phyloP scores from a whole-genome alignment of 2,888 invertebrate genomes.

The Tanytarsus gracilentus region DNA sequence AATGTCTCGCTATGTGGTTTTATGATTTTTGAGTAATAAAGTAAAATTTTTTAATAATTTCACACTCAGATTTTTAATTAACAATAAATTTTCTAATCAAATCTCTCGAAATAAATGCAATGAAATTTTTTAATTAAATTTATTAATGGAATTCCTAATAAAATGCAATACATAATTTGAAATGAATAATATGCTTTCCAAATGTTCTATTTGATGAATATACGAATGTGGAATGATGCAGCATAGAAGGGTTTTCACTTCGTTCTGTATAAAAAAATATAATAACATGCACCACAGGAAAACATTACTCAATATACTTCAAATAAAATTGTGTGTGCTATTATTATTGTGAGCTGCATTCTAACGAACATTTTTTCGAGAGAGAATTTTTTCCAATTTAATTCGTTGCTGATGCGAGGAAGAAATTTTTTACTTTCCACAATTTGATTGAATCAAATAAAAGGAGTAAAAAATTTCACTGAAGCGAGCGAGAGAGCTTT shows the following conservation, averaged over 20 bases:
- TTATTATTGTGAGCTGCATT: constrained; percentile 5
- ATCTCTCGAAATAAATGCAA: neutral
- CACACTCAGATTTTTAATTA: too few species aligned
- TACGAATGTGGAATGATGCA: constrained; percentile 3
- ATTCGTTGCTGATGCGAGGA: neutral
- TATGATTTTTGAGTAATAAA: too few species aligned
- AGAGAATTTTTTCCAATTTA: neutral
- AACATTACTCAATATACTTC: constrained; percentile 26
- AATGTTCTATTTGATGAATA: neutral
- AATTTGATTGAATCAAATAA: constrained; percentile 21
- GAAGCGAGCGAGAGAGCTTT: neutral
- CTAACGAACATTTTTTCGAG: neutral
- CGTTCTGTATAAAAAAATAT: constrained; percentile 2
- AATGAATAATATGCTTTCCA: constrained; percentile 1
- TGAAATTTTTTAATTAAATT: neutral
- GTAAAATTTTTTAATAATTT: too few species aligned
- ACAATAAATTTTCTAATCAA: neutral
- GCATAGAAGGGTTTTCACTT: neutral
- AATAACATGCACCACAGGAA: constrained; percentile 26
- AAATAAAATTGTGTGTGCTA: too few species aligned
- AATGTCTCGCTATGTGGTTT: too few species aligned
- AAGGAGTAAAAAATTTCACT: constrained; percentile 14
- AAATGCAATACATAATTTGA: neutral
- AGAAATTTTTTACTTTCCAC: neutral
- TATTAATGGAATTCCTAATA: constrained; percentile 2